phyloP scores from a whole-genome alignment of 2,113 vertebrate genomes.

The Notiomystis cincta region DNA sequence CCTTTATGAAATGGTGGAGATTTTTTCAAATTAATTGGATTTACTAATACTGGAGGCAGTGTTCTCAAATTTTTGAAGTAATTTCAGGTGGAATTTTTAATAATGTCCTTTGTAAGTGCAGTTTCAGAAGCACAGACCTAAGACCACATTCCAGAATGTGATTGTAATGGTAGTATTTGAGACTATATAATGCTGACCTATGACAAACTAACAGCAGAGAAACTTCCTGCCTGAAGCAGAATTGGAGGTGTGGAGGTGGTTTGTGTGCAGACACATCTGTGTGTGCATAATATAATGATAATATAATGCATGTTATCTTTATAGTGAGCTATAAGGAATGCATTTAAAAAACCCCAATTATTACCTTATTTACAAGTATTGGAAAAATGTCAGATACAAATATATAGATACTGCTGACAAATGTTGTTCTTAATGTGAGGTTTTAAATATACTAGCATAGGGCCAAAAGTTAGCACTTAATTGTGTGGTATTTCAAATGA shows the following conservation, averaged over 20 bases:
- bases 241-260: fast-evolving
- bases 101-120: background rate
- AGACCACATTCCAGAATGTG: background rate
- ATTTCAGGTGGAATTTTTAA: background rate
- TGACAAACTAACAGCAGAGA: background rate
- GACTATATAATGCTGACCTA: background rate
- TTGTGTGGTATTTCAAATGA: background rate
- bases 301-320: background rate
- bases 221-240: background rate
- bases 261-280: background rate
- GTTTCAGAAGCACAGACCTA: background rate
- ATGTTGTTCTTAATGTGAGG: background rate
- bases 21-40: background rate
- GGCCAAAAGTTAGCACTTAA: background rate
- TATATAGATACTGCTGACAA: background rate
- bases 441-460: background rate
- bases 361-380: background rate
- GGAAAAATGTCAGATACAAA: background rate
- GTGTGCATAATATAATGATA: background rate
- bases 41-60: background rate
- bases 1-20: background rate
- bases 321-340: background rate
- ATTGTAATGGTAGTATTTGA: background rate
- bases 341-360: background rate
- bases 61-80: background rate